A percentile compares a stretch with the other conserved stretches of the same genome.
phyloP scores from a whole-genome alignment of 2,113 vertebrate species.

The Saccopteryx leptura region DNA sequence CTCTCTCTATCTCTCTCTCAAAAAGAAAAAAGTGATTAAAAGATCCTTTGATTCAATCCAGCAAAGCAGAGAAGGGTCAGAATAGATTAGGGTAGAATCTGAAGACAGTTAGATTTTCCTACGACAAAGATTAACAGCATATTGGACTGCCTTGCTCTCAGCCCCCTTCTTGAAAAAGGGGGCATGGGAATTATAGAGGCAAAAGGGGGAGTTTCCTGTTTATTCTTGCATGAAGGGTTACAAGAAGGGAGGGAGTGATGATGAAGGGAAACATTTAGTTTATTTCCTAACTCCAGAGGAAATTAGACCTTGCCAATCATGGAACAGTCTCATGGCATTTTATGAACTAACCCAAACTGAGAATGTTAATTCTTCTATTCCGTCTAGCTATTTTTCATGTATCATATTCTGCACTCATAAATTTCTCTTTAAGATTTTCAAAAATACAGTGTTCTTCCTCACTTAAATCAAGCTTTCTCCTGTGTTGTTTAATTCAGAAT shows the following conservation, averaged over 20 bases:
- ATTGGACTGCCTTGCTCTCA: not conserved
- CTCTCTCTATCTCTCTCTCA: too few relatives aligned
- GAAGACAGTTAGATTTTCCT: not conserved
- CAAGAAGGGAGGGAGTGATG: not conserved
- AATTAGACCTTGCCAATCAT: not conserved
- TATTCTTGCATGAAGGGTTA: not conserved
- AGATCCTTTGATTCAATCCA: not conserved
- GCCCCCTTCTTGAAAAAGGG: not conserved
- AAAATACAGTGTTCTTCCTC: not conserved
- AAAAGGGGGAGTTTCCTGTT: not conserved
- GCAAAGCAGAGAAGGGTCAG: not conserved
- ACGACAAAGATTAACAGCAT: not conserved
- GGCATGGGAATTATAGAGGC: not conserved
- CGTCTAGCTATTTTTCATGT: not conserved
- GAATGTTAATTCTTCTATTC: not conserved
- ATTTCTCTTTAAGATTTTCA: slow-evolving; percentile 35
- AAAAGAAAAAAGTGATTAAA: not conserved
- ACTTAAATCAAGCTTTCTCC: not conserved
- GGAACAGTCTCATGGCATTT: not conserved
- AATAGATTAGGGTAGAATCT: not conserved
- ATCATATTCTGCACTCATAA: not conserved
- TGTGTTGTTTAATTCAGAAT: not conserved
- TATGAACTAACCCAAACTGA: not conserved
- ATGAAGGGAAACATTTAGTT: not conserved
- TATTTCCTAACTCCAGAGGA: not conserved